A percentile compares a stretch with the other conserved stretches of the same genome.
Conservation (phyloP, 2,888 invertebrate species). For the Tetragonula carbonaria region DNA sequence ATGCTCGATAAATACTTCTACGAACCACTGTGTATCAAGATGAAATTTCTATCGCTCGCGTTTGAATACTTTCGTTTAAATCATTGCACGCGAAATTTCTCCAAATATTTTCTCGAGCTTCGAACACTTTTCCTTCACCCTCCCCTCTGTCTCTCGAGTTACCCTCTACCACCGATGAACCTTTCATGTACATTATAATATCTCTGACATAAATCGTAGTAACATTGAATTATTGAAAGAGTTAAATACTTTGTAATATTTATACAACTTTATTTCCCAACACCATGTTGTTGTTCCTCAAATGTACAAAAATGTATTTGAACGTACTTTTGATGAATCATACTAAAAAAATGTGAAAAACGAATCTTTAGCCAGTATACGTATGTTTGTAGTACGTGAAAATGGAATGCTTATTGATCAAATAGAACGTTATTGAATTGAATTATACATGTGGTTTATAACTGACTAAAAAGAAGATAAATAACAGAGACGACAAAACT, state of each 20-base stretch:
- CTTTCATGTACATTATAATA: background rate
- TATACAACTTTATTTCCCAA: constrained; percentile 33
- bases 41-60: too few species aligned
- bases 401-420: background rate
- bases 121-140: background rate
- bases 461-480: constrained; percentile 85
- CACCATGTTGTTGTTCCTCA: constrained; percentile 12
- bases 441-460: constrained; percentile 80
- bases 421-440: too few species aligned
- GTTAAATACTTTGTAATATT: constrained; percentile 4
- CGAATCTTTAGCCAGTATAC: background rate
- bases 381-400: background rate
- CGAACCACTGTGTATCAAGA: too few species aligned
- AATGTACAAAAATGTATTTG: constrained; percentile 7
- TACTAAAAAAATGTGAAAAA: background rate
- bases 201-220: background rate
- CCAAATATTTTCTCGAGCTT: too few species aligned
- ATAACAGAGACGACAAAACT: constrained; percentile 87
- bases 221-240: constrained; percentile 17
- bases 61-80: too few species aligned
- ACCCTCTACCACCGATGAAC: too few species aligned
- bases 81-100: too few species aligned
- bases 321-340: background rate
- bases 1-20: too few species aligned
- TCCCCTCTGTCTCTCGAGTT: too few species aligned